Evolutionary conservation across 2,888 invertebrate genomes (phyloP).

Genomic region (Magallana nippona): DNA sequence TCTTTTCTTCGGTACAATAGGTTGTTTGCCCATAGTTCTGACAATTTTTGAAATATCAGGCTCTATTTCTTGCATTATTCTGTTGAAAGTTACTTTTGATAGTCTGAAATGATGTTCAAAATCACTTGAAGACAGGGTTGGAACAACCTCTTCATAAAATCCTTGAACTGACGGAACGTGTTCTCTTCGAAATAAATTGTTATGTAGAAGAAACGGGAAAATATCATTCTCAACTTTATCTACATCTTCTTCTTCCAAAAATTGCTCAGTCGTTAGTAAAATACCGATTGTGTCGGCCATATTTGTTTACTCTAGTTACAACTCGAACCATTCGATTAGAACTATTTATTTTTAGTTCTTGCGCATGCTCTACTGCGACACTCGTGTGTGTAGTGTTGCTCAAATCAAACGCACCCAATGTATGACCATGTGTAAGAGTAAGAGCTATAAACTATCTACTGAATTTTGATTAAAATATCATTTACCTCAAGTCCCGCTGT

Average conservation of each 20-base stretch:
- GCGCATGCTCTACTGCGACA: too few species aligned
- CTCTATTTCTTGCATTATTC: background rate
- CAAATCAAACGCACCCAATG: too few species aligned
- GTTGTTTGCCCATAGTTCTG: background rate
- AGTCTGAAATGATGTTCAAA: background rate
- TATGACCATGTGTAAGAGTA: too few species aligned
- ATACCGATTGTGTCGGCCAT: background rate
- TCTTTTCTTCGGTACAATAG: background rate
- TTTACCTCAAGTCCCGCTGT: too few species aligned
- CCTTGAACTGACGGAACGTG: background rate
- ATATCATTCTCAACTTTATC: background rate
- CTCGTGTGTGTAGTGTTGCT: too few species aligned
- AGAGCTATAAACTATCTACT: too few species aligned
- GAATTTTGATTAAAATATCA: too few species aligned
- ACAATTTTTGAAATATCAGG: background rate
- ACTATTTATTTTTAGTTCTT: too few species aligned
- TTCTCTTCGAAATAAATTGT: background rate
- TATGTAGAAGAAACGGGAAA: background rate
- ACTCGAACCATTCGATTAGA: too few species aligned
- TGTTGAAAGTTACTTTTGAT: background rate
- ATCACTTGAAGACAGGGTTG: background rate
- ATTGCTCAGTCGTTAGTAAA: background rate
- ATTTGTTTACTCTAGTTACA: background rate
- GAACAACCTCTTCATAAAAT: background rate
- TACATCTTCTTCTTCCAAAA: slow-evolving; percentile 6